These are phyloP conservation scores for Hydrozoanthus gracilis DNA, from an alignment of 92 coral and sea anemone genomes.

Conservation along the genomic window DNA sequence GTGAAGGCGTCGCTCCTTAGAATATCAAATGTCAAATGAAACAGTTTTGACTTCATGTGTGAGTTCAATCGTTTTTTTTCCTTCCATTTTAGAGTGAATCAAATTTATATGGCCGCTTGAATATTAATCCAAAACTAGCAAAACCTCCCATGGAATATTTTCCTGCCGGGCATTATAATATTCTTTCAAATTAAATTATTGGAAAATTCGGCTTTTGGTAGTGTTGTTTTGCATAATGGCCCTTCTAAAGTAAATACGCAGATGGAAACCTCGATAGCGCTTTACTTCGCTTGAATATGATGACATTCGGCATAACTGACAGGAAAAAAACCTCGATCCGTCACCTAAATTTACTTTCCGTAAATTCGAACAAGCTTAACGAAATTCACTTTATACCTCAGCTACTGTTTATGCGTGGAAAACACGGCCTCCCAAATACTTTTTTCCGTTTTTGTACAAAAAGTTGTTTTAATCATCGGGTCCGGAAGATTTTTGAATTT, in stretches of 20 bases:
- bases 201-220: conserved; percentile 18
- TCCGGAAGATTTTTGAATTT: background rate
- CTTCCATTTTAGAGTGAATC: too few relatives aligned
- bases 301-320: background rate
- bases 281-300: background rate
- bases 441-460: background rate
- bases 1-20: background rate
- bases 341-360: background rate
- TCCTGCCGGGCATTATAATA: background rate
- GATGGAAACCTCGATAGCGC: conserved; percentile 26
- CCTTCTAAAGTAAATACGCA: background rate
- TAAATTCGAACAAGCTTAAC: background rate
- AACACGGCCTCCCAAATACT: background rate
- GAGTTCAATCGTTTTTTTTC: background rate
- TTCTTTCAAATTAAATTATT: background rate
- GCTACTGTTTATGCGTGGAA: background rate
- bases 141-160: background rate
- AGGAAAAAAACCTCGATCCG: background rate
- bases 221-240: conserved; percentile 18
- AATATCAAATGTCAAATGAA: conserved; percentile 24
- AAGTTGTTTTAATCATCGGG: background rate
- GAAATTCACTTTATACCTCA: background rate
- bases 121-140: background rate
- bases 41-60: conserved; percentile 2
- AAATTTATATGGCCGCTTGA: too few relatives aligned